Evolutionary conservation across 1,140 invertebrate genomes (phyloP).

Genomic region (Eubasilissa regina): DNA sequence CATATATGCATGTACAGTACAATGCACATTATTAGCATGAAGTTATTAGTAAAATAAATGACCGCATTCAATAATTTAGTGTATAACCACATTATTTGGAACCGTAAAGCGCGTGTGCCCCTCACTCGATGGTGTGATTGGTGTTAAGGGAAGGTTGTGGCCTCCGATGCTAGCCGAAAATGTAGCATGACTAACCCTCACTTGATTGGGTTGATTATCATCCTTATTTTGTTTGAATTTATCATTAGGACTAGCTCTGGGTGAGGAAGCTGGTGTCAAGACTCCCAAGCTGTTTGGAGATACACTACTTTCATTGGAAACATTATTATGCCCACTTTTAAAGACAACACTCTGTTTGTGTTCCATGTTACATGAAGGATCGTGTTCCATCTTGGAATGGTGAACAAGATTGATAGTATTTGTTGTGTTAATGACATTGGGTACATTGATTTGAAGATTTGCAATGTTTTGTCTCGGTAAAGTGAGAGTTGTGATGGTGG

Average conservation of each 20-base stretch:
- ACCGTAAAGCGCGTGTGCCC: conserved; percentile 52
- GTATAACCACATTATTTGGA: conserved; percentile 35
- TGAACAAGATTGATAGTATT: conserved; percentile 8
- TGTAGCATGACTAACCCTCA: conserved; percentile 20
- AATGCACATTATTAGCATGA: neutral
- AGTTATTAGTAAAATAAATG: neutral
- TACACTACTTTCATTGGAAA: conserved; percentile 24
- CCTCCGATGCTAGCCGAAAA: conserved; percentile 12
- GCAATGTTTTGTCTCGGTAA: conserved; percentile 66
- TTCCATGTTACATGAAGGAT: conserved; percentile 26
- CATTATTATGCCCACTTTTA: conserved; percentile 34
- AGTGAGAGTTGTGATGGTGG: conserved; percentile 62
- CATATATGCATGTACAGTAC: neutral
- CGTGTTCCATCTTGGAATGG: conserved; percentile 39
- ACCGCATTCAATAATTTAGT: conserved; percentile 22
- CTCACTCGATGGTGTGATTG: conserved; percentile 57
- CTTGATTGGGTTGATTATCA: conserved; percentile 22
- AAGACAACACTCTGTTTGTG: conserved; percentile 34
- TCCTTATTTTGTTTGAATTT: conserved; percentile 27
- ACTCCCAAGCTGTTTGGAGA: conserved; percentile 42
- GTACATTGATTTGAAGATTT: conserved; percentile 63
- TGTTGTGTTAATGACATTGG: conserved; percentile 54
- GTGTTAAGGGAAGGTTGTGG: conserved; percentile 59
- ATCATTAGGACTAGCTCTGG: conserved; percentile 35
- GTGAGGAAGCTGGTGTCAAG: conserved; percentile 55